phyloP scores from a whole-genome alignment of 30 jellyfish, hydroid and myxozoan genomes.

The Haliclystus octoradiatus region DNA sequence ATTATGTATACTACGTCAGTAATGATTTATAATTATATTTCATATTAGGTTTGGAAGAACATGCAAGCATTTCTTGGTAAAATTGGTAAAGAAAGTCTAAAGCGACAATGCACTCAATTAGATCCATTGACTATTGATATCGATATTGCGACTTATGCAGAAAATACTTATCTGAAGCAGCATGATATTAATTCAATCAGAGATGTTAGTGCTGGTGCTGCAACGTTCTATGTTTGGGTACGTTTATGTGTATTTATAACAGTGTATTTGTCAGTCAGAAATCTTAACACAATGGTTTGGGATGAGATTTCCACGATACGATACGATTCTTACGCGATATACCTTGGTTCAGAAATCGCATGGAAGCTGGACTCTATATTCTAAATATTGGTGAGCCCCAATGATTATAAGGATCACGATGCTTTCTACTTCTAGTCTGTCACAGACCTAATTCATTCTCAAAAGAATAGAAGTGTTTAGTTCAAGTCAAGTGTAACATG shows the following conservation, averaged over 20 bases:
- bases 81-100: slow-evolving; percentile 81
- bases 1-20: neutral
- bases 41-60: slow-evolving; percentile 63
- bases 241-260: neutral
- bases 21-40: neutral
- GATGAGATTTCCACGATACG: too few species aligned
- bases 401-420: too few species aligned
- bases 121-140: slow-evolving; percentile 59
- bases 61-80: slow-evolving; percentile 86
- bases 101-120: slow-evolving; percentile 61
- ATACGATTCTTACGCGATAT: too few species aligned
- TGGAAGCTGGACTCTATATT: too few species aligned
- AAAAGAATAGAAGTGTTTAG: too few species aligned
- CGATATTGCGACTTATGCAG: slow-evolving; percentile 53
- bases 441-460: too few species aligned
- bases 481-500: too few species aligned
- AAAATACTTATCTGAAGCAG: slow-evolving; percentile 35
- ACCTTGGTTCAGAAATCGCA: too few species aligned
- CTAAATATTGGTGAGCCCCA: too few species aligned
- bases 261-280: too few species aligned
- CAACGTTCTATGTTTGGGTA: slow-evolving; percentile 94
- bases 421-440: too few species aligned
- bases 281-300: too few species aligned
- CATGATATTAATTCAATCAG: slow-evolving; percentile 68
- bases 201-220: slow-evolving; percentile 96